Evolutionary conservation across 2,113 vertebrate genomes (phyloP), one percentile per base, ranked within the genome.

Genomic region (Corydoras maculifer): DNA sequence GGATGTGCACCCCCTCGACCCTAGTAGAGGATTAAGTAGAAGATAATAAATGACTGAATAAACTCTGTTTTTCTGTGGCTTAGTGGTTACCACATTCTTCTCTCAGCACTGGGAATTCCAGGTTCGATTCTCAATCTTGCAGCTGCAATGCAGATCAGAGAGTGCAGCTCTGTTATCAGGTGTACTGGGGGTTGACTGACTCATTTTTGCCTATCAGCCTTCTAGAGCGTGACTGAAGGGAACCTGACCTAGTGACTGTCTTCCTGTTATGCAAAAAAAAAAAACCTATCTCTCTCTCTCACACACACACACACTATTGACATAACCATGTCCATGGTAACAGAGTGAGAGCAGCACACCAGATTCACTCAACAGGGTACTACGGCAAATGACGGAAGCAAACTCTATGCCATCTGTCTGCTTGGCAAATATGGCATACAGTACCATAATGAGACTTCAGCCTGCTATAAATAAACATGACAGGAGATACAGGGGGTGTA

Each of bases 241-340:
- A 76, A 64, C 61, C 58, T 53, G 51, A 68, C 69, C 48, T 12
- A 69, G 59, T 30, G 43, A 69, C 62, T 65, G 65, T 65, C 25
- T 51, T 57, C 74, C 67, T 74, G 29, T 69, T 62, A 74, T 76
- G 70, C 65, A 81, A 81, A 79, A 43, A 43, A 43, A 43, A 43
- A 43, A 43, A 43, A 43, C 35, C 35, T 43, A 43, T 43, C 35
- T 4, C 35, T 43, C 70, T 53, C 29, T 12, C 25, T 65, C 32
- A 57, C 35, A 57, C 13, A n/a, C 54, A n/a, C 14, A 15, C 14
- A 57, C 51, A 53, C 59, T 61, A 35, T n/a, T 3, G 53, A 58
- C 31, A 64, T 31, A 25, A 8, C 12, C 9, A 64, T 73, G 58
- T 65, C 62, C 25, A 77, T 54, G 62, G 54, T 35, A 76, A 78